Evolutionary conservation across 1,140 invertebrate genomes (phyloP).

Genomic region (Dryas iulia): DNA sequence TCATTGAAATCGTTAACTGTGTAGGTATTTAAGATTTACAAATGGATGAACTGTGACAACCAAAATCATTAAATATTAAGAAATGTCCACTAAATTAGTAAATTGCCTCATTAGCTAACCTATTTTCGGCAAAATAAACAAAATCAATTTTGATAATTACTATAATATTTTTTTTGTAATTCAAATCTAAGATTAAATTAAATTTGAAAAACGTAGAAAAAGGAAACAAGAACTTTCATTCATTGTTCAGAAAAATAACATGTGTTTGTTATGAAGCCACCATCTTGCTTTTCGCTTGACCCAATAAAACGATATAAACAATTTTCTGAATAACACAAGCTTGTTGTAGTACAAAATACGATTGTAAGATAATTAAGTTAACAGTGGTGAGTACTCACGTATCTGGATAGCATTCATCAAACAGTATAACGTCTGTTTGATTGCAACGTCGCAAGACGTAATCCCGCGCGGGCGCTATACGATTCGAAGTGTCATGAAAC

Average conservation of each 20-base stretch:
- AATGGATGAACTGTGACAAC: too few relatives aligned
- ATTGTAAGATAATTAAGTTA: slow-evolving; percentile 11
- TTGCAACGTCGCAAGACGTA: slow-evolving; percentile 84
- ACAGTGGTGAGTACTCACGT: slow-evolving; percentile 72
- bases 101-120: neutral
- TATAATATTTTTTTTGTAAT: neutral
- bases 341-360: neutral
- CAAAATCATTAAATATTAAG: neutral
- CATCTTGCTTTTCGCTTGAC: slow-evolving; percentile 49
- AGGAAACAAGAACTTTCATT: neutral
- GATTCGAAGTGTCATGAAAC: slow-evolving; percentile 59
- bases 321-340: slow-evolving; percentile 4
- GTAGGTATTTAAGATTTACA: too few relatives aligned
- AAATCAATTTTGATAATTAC: neutral
- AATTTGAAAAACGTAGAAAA: neutral
- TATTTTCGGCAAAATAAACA: neutral
- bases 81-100: neutral
- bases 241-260: slow-evolving; percentile 14
- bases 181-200: neutral
- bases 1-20: too few relatives aligned
- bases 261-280: slow-evolving; percentile 36
- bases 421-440: slow-evolving; percentile 82
- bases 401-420: slow-evolving; percentile 83
- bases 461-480: slow-evolving; percentile 71
- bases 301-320: slow-evolving; percentile 35